phyloP scores from a whole-genome alignment of 2,888 invertebrate species.

The Cheilosia soror region DNA sequence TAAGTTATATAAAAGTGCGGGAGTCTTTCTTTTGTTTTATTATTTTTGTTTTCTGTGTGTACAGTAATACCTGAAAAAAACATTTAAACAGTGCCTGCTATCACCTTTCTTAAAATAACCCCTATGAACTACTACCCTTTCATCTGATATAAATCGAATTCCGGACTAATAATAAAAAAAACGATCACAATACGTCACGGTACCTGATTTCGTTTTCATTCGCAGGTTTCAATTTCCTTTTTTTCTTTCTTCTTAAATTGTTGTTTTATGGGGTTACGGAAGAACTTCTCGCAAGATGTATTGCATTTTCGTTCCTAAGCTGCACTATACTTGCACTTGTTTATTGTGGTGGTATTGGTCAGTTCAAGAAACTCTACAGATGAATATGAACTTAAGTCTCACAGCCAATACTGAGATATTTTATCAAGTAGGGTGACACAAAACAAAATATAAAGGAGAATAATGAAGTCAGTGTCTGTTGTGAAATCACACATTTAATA shows the following conservation, averaged over 20 bases:
- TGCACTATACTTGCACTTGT: neutral
- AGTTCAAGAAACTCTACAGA: constrained; percentile 20
- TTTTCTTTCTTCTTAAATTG: no score
- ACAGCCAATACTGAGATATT: constrained; percentile 2
- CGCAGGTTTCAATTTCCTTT: neutral
- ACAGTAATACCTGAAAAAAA: no score
- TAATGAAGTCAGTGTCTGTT: neutral
- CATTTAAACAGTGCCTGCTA: neutral
- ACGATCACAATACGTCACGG: constrained; percentile 2
- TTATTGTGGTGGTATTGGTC: neutral
- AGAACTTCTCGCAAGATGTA: constrained; percentile 5
- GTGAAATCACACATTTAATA: constrained; percentile 15
- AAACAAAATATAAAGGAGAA: neutral
- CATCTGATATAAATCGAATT: neutral
- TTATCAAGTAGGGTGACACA: neutral
- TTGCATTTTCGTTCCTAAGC: neutral
- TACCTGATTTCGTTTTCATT: constrained; percentile 2
- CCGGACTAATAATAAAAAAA: neutral
- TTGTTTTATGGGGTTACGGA: no score
- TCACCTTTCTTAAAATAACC: constrained; percentile 6
- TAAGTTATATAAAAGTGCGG: no score
- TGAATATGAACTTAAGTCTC: constrained; percentile 11
- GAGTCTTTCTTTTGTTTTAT: no score
- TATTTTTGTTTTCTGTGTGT: no score
- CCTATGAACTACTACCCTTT: neutral